A percentile compares a stretch with the other conserved stretches of the same genome.
Conservation (phyloP, 2,113 vertebrate genomes). For the Himantopus leucocephalus region DNA sequence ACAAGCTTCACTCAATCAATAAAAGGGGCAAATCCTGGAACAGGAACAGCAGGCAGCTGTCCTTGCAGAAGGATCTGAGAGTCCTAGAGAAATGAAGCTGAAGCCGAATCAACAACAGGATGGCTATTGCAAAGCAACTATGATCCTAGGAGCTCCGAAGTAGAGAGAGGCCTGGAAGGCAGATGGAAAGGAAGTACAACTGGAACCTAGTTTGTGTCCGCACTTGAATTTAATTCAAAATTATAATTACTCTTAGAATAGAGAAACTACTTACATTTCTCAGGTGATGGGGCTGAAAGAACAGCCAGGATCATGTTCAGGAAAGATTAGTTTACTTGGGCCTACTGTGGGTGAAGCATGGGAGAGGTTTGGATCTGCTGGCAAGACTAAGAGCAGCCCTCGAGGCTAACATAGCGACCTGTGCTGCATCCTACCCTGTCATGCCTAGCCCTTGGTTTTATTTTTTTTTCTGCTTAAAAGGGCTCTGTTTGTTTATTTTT, state of each 20-base stretch:
- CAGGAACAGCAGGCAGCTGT: background rate
- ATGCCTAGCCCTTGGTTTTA: rapidly evolving
- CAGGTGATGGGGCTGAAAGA: background rate
- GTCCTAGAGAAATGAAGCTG: background rate
- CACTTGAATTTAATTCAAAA: background rate
- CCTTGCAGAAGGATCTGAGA: background rate
- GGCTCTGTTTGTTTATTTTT: background rate
- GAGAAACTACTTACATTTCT: background rate
- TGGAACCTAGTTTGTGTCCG: background rate
- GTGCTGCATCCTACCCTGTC: background rate
- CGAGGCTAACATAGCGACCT: background rate
- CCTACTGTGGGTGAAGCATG: background rate
- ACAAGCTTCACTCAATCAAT: background rate
- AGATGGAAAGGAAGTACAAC: background rate
- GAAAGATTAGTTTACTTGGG: background rate
- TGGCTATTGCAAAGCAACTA: background rate
- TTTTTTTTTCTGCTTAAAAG: background rate
- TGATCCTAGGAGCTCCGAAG: background rate
- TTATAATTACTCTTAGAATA: background rate
- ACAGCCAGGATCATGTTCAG: background rate
- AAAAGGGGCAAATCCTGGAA: background rate
- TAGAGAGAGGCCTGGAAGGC: background rate
- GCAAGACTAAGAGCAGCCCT: background rate
- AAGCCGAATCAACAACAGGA: background rate
- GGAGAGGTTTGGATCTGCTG: background rate